phyloP scores from a whole-genome alignment of 2,888 invertebrate species.

The Choreutis nemorana region DNA sequence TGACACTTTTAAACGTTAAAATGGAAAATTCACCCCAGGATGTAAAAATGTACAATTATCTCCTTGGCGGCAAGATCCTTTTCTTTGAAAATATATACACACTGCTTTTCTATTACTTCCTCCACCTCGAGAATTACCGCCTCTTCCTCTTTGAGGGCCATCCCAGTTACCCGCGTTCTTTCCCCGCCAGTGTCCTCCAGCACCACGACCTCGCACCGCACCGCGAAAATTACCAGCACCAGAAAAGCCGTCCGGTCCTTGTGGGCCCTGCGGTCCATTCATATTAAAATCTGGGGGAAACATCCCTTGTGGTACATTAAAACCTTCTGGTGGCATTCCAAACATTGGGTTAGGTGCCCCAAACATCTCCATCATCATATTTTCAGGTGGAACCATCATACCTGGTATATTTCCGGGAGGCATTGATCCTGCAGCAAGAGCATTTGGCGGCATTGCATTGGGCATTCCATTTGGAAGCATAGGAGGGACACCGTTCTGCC shows the following conservation, averaged over 20 bases:
- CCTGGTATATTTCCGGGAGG: conserved; percentile 37
- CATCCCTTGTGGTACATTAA: conserved; percentile 54
- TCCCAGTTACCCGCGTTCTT: conserved; percentile 57
- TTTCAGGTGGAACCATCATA: conserved; percentile 54
- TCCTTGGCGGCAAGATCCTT: conserved; percentile 82
- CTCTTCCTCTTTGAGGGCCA: conserved; percentile 51
- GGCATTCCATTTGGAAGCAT: conserved; percentile 42
- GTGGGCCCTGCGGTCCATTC: conserved; percentile 34
- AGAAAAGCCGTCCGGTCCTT: conserved; percentile 37
- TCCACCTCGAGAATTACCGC: conserved; percentile 58
- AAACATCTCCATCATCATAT: conserved; percentile 58
- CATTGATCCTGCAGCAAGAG: conserved; percentile 34
- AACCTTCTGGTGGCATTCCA: conserved; percentile 42
- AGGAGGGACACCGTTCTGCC: conserved; percentile 46
- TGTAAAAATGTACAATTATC: conserved; percentile 86
- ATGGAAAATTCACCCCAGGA: conserved; percentile 72
- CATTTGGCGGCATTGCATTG: conserved; percentile 30
- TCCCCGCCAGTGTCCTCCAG: conserved; percentile 57
- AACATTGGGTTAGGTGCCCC: conserved; percentile 38
- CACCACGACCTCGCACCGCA: conserved; percentile 63
- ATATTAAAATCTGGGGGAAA: conserved; percentile 62
- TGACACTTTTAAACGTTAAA: too few relatives aligned
- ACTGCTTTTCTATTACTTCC: conserved; percentile 67
- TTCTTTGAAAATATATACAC: conserved; percentile 82
- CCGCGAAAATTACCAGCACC: conserved; percentile 59